Evolutionary conservation across 2,113 vertebrate genomes (phyloP), one percentile per base, ranked within the genome.

Genomic region (Gallinago jamesoni): DNA sequence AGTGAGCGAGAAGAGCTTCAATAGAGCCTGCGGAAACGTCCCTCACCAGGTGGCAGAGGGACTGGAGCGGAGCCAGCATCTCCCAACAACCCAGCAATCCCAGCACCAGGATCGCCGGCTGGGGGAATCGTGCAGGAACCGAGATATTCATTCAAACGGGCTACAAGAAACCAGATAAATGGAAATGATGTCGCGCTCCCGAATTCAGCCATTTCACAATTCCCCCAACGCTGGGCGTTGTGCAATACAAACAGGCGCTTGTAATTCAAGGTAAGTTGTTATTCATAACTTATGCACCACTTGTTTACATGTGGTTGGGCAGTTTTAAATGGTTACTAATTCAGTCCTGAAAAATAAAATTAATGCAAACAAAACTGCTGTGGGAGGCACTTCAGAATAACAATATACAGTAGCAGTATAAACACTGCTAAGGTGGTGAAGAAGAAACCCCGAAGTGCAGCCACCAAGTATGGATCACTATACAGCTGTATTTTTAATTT

Each of bases 241-340:
- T n/a, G 82, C 85, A 92, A 73, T 24, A 48, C 81, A 47, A 78
- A 41, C 57, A 87, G 63, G 88, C 68, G 45, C 48, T 10, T 88
- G 85, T 47, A 80, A 86, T 80, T 69, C 87, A 39, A 96, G 84
- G 79, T 83, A 78, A 67, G 76, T 43, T 95, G 88, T 89, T 93
- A 86, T 33, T 35, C 39, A 85, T 64, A 91, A 86, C 64, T 74
- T 22, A 47, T 1, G 8, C 86, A 56, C 79, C 30, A 10, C 90
- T 92, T 96, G 90, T 96, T 96, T 96, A 95, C 82, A 85, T 76
- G 80, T 53, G 88, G 83, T 72, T 62, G 76, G 76, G 37, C 55
- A 83, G 76, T 60, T 95, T 95, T 90, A 92, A 93, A 97, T 43
- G 64, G 85, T 92, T 88, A 90, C 92, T 96, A 93, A 93, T 92